Evolutionary conservation across 2,797 vertebrate species (phyloP), one percentile per base, ranked within the genome.

Genomic region (Eremophila alpestris): DNA sequence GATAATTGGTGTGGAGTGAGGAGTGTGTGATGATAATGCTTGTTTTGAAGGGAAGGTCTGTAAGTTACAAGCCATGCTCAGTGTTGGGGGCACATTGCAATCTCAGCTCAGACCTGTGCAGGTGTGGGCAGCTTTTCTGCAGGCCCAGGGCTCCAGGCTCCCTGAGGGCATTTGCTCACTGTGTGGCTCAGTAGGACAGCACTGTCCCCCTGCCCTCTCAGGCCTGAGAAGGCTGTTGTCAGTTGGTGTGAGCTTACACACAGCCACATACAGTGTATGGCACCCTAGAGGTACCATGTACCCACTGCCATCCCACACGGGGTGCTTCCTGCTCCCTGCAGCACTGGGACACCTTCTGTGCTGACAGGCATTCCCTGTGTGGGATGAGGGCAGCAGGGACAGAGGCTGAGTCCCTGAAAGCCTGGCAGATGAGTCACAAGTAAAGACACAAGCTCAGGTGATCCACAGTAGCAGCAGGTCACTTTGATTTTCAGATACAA

Each of bases 251-350:
- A 65, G 9, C 49, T 1, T 27, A 3, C 21, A 10, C 17, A 34
- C 6, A 52, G 13, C 38, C 3, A 2, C 36, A 1, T 4, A 7
- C 23, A 78, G 2, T 7, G 5, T 40, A 5, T 45, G 45, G 22
- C 12, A 38, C 38, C 38, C 38, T 38, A 11, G 38, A 38, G 38
- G 38, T 38, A 38, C 38, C 38, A 38, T 38, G 10, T 38, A 38
- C 41, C 41, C 41, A 41, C 41, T 41, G 41, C 14, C 6, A 16
- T 16, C 16, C 41, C 41, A 41, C 41, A 41, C 41, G 16, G 41
- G 41, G 14, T 16, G 41, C 41, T 41, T 16, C 41, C 16, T 41
- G 41, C 14, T 41, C 41, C 41, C 5, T 41, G 41, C 16, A 41
- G 41, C 41, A 41, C 41, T 41, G 41, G 41, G 41, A 41, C 14